Conservation (phyloP, 2,888 invertebrate genomes). For the Diplolepis rosae region DNA sequence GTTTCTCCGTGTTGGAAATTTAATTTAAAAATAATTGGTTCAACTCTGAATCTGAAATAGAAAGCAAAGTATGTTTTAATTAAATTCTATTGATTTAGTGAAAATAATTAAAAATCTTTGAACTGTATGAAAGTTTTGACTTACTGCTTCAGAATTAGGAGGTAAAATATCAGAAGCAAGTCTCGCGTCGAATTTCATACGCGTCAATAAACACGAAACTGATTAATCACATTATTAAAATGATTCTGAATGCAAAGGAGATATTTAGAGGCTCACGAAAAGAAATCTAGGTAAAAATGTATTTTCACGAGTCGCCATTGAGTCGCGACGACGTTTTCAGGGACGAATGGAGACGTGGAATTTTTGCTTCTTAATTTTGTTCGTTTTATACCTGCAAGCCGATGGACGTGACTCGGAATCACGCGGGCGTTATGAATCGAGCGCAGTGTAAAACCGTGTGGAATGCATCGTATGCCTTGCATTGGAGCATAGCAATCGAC, state of each 20-base stretch:
- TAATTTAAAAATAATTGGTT: too few species aligned
- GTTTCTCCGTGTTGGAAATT: too few species aligned
- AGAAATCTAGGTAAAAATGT: slow-evolving; percentile 39
- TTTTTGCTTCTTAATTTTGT: not conserved
- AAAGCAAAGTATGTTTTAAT: too few species aligned
- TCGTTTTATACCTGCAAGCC: not conserved
- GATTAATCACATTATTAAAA: not conserved
- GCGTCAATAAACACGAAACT: too few species aligned
- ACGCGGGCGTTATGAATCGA: slow-evolving; percentile 19
- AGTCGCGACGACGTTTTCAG: slow-evolving; percentile 40
- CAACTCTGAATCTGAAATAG: too few species aligned
- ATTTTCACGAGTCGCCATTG: slow-evolving; percentile 37
- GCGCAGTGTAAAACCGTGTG: not conserved
- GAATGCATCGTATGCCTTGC: slow-evolving; percentile 13
- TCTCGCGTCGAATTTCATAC: too few species aligned
- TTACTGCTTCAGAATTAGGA: too few species aligned
- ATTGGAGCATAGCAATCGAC: slow-evolving; percentile 5
- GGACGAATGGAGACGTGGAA: not conserved
- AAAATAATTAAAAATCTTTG: too few species aligned
- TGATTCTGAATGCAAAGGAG: not conserved
- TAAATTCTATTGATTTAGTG: too few species aligned
- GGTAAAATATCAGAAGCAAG: too few species aligned
- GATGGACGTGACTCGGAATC: slow-evolving; percentile 9
- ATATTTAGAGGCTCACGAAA: not conserved
- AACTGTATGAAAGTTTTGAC: too few species aligned